Evolutionary conservation across 2,113 vertebrate genomes (phyloP), one percentile per base, ranked within the genome.

Genomic region (Pygathrix nemaeus): DNA sequence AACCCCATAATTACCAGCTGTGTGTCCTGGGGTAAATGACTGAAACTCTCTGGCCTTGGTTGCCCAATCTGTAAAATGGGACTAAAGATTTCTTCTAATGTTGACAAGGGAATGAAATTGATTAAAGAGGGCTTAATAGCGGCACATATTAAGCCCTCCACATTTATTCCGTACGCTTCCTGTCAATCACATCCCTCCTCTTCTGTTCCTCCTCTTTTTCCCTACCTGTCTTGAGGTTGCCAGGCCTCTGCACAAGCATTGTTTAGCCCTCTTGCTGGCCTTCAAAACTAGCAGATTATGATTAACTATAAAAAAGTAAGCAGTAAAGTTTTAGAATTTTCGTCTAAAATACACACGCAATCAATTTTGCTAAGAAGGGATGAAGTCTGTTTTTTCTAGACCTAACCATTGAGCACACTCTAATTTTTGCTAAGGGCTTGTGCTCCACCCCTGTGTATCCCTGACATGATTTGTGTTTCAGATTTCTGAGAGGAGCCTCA

Each of bases 371-470:
- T 48, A 76, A 85, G 64, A 95, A 52, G 55, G 30, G 16, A 32
- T 3, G 32, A 20, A 8, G 12, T 66, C 61, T 25, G 2, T 43
- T 43, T 52, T 68, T 25, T 81, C n/a, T 8, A 32, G 43, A n/a
- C 27, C 18, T 50, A 10, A 12, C 50, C 18, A 14, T 1, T 7
- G 12, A 25, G 7, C 38, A 40, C 43, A 79, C 13, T 66, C 9
- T 14, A 10, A 43, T 20, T 48, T 76, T 40, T 3, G 85, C 40
- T 1, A 6, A 78, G 75, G 59, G 30, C 35, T 16, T 8, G 16
- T 17, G 5, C 27, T 4, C 30, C 0, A 1, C 25, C 73, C 6
- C 1, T 2, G 2, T 14, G 48, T 1, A 4, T 8, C 27, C 32
- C 35, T 4, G 35, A 13, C 21, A 8, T n/a, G 3, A 16, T 35